Percentiles rank a stretch among this genome's conserved stretches.
These are phyloP conservation scores for Melikaiella ostensackeni DNA, from an alignment of 2,888 invertebrate genomes.

Conservation along the genomic window DNA sequence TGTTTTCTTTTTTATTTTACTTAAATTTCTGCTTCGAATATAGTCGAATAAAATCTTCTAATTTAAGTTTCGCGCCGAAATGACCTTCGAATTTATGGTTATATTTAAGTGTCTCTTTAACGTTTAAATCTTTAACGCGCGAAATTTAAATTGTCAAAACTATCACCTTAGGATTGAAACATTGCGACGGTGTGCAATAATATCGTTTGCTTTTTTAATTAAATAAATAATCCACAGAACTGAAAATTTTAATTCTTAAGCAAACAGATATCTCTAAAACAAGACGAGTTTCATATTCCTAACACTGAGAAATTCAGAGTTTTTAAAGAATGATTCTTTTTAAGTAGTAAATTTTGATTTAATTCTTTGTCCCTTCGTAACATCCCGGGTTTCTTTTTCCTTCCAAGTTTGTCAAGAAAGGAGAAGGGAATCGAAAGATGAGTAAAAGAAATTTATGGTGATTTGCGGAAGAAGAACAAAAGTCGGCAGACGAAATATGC, in stretches of 20 bases:
- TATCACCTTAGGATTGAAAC: neutral
- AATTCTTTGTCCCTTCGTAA: neutral
- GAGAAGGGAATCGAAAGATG: neutral
- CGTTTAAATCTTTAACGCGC: neutral
- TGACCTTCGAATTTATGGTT: no score
- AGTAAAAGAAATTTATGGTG: neutral
- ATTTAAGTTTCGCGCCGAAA: no score
- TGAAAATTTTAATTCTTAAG: slow-evolving; percentile 8
- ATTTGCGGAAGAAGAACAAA: slow-evolving; percentile 39
- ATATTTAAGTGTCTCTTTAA: no score
- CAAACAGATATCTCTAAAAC: slow-evolving; percentile 1
- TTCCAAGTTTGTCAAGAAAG: neutral
- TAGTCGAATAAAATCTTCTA: neutral
- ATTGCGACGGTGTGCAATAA: neutral
- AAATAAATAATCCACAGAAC: neutral
- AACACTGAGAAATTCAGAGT: neutral
- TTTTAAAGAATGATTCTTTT: neutral
- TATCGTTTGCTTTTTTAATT: slow-evolving; percentile 19
- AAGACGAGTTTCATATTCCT: neutral
- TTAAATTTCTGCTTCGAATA: neutral
- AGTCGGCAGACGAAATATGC: slow-evolving; percentile 50
- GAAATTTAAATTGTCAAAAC: neutral
- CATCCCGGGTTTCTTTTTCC: neutral
- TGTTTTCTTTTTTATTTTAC: neutral
- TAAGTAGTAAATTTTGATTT: neutral